Percentiles rank a stretch among this genome's conserved stretches.
phyloP scores from a whole-genome alignment of 2,113 vertebrate genomes.

The Brachypodius melanocephalos region DNA sequence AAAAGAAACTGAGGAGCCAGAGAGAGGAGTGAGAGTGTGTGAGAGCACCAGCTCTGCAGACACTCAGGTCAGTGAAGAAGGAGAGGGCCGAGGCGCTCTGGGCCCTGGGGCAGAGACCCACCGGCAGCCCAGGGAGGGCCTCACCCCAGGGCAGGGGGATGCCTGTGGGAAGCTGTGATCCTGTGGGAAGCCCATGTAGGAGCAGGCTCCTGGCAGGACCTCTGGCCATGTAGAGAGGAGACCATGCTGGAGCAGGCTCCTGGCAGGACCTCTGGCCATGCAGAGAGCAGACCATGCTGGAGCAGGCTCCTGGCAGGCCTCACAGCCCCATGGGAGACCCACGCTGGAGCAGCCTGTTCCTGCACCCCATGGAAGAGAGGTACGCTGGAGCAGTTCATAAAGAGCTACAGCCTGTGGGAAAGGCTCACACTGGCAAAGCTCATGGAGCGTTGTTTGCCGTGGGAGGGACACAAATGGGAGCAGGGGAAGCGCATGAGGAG shows the following conservation, averaged over 20 bases:
- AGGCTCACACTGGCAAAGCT: background rate
- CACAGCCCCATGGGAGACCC: rapidly evolving
- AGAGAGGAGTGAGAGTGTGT: background rate
- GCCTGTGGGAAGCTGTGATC: background rate
- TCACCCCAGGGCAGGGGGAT: background rate
- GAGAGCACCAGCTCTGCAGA: background rate
- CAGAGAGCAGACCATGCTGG: background rate
- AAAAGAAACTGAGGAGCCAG: background rate
- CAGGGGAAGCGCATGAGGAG: background rate
- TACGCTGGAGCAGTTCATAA: background rate
- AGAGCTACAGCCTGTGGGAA: background rate
- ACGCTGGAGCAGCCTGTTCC: rapidly evolving
- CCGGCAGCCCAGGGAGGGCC: background rate
- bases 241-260: too few species aligned
- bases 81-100: rapidly evolving
- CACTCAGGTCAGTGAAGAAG: background rate
- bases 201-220: background rate
- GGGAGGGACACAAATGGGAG: background rate
- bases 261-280: background rate
- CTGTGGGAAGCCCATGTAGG: rapidly evolving
- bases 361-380: background rate
- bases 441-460: background rate
- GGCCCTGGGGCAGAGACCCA: background rate
- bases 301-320: background rate
- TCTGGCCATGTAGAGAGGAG: too few species aligned